These are phyloP conservation scores for Passer montanus DNA, from an alignment of 2,113 vertebrate genomes.

Conservation along the genomic window DNA sequence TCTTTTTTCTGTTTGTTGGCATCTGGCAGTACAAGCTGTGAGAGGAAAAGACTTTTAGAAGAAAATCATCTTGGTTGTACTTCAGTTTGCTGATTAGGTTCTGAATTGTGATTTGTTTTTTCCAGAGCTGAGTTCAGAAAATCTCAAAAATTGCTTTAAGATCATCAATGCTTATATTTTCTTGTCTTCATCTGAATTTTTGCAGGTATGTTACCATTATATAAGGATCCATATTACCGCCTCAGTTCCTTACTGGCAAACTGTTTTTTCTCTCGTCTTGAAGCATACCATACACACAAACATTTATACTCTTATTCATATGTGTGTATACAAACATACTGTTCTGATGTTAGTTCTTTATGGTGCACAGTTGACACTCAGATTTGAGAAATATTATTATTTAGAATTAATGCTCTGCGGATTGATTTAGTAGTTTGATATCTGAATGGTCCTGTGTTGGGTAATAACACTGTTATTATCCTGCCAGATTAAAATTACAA, in stretches of 20 bases:
- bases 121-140: conserved; percentile 93
- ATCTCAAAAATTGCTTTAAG: conserved; percentile 93
- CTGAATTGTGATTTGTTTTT: conserved; percentile 46
- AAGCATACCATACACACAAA: background rate
- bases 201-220: conserved; percentile 83
- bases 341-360: background rate
- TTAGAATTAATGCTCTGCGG: background rate
- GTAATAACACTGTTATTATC: background rate
- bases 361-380: background rate
- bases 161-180: conserved; percentile 95
- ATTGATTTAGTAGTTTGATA: background rate
- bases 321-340: background rate
- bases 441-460: background rate
- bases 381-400: background rate
- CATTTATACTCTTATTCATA: background rate
- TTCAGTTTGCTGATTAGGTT: background rate
- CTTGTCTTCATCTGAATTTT: conserved; percentile 90
- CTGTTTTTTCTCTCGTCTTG: background rate
- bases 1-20: background rate
- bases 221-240: background rate
- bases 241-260: background rate
- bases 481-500: background rate
- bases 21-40: background rate
- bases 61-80: background rate
- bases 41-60: background rate